Base-by-base conservation (phyloP, 64 coral and sea anemone genomes). In the Orbicella faveolata region DNA sequence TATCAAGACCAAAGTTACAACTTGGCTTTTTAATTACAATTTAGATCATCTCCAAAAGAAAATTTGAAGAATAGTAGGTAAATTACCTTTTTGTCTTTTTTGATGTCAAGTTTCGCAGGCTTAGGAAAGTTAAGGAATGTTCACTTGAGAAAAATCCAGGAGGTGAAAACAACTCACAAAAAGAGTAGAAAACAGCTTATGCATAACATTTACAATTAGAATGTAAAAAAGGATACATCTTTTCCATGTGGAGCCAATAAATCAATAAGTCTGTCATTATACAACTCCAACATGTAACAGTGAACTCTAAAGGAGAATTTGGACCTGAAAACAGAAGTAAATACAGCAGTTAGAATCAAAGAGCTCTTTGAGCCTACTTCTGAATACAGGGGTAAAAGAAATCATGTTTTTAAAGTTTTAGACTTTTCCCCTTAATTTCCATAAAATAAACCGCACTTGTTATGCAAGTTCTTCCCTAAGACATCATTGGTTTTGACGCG, bases 61-160 rank as follows among this genome's bases (percentile, higher is more conserved):
- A 4, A 17, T 53, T 26, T 55, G 14, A 34, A 76, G 30, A 39
- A 76, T 44, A 20, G 39, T 8, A 19, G 17, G 37, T 61, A 57
- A 41, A 57, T 88, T 25, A 99, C 97, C 97, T 99, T 99, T 66
- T 99, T 99, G 16, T 99, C 97, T 89, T 99, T 99, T 75, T 99
- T 99, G 65, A 99, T 99, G 44, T 99, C 97, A 23, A 99, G 92
- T 74, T 89, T 99, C 18, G 94, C 89, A 23, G 91, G 88, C 90
- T 98, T 54, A 51, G 84, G 63, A 90, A 37, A 77, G 87, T 96
- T 74, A 91, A 98, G 17, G 89, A 62, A 72, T 41, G 51, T 17
- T 41, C 54, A 92, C 30, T 14, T 25, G 61, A 21, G 18, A 18
- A n/a, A 79, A 3, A 78, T 9, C 25, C 44, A 48, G 44, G 44